phyloP scores from a whole-genome alignment of 2,797 vertebrate genomes.

The Tympanoctomys barrerae region DNA sequence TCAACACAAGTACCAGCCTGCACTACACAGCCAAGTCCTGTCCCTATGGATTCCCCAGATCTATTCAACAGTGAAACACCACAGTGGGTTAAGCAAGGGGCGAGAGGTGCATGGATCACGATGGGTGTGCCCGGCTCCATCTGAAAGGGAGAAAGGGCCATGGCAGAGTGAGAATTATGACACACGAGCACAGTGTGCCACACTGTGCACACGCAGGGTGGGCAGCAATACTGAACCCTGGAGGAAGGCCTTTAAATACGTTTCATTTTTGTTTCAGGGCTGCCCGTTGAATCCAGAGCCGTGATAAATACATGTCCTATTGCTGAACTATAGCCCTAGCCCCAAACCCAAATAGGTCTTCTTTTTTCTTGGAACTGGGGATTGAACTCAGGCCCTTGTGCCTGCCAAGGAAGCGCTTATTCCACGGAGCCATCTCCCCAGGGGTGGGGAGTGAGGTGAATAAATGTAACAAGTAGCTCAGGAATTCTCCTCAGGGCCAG shows the following conservation, averaged over 20 bases:
- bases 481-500: not conserved
- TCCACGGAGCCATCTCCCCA: no score
- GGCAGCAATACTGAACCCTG: no score
- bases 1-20: not conserved
- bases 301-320: not conserved
- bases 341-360: not conserved
- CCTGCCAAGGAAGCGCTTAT: no score
- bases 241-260: not conserved
- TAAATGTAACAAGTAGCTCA: not conserved
- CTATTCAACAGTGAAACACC: not conserved
- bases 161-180: slow-evolving; percentile 23
- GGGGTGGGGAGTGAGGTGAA: no score
- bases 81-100: not conserved
- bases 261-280: not conserved
- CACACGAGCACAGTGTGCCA: not conserved
- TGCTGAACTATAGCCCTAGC: not conserved
- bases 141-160: not conserved
- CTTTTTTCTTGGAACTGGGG: no score
- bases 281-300: not conserved
- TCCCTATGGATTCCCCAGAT: not conserved
- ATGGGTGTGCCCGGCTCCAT: not conserved
- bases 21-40: not conserved
- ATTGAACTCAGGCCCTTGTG: no score
- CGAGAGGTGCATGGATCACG: not conserved
- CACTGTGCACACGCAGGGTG: not conserved